Evolutionary conservation across 2,888 invertebrate species (phyloP), one percentile per base, ranked within the genome.

Genomic region (Cerastis leucographa): DNA sequence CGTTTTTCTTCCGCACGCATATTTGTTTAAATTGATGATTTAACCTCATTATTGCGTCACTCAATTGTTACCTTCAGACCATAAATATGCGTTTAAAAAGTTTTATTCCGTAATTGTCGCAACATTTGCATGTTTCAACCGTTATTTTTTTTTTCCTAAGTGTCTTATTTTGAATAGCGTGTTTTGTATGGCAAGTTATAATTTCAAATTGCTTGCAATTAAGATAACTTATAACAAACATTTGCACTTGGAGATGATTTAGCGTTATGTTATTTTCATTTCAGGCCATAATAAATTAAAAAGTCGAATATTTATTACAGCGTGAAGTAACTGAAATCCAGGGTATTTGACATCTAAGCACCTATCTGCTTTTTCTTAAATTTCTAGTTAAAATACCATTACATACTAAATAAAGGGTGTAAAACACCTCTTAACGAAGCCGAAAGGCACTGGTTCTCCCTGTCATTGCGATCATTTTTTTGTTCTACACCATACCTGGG

Each of bases 1-100:
- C 11, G 22, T 72, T 75, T 81, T 84, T 80, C 76, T 84, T 80
- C 78, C 80, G 84, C 80, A 78, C 84, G 80, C 71, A 66, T 80
- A 74, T 83, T 69, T 74, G 6, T 80, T 85, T 71, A 83, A 83
- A 78, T 76, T 86, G 71, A 76, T 80, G 65, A 75, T 83, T 76
- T 42, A 83, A 78, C 80, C 66, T 71, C 66, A 71, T 72, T 71
- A 56, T 87, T 86, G 25, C 79, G 49, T 85, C 68, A 85, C 65
- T 74, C 64, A 73, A 75, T 86, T 83, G 74, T 83, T 78, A 76
- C n/a, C 62, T 76, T 40, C 56, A 51, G 17, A 66, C 56, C 54
- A 75, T 85, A 74, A 81, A 74, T 62, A 74, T 75, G 70, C 59
- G n/a, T 71, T 80, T 72, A 71, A 66, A 73, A 71, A 76, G 61